phyloP scores from a whole-genome alignment of 2,113 vertebrate species.

The Alligator sinensis region DNA sequence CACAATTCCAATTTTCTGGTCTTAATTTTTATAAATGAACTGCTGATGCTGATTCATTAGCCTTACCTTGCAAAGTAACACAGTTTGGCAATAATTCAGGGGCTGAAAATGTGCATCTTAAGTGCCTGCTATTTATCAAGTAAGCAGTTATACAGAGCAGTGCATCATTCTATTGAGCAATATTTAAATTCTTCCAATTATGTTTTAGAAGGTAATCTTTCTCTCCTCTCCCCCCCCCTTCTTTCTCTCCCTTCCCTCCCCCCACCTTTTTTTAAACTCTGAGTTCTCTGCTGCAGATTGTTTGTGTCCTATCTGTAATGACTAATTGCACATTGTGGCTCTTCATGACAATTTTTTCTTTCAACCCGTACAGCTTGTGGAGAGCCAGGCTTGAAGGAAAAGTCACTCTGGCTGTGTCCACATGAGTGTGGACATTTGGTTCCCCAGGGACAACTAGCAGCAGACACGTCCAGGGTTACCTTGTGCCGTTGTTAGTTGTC shows the following conservation, averaged over 20 bases:
- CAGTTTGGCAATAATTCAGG: conserved; percentile 49
- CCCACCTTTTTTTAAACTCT: neutral
- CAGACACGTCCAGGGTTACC: too few relatives aligned
- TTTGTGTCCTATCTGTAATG: neutral
- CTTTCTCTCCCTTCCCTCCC: neutral
- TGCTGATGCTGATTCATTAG: conserved; percentile 2
- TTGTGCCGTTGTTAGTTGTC: too few relatives aligned
- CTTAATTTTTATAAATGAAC: conserved; percentile 62
- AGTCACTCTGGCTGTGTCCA: neutral
- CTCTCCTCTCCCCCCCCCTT: neutral
- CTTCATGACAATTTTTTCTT: neutral
- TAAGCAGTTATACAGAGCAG: neutral
- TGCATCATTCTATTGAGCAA: conserved; percentile 2
- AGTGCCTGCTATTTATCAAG: conserved; percentile 55
- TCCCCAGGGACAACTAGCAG: too few relatives aligned
- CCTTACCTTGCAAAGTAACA: conserved; percentile 46
- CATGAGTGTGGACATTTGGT: too few relatives aligned
- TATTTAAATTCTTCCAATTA: conserved; percentile 37
- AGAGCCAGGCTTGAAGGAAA: neutral
- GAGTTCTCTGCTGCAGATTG: neutral
- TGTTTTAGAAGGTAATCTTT: neutral
- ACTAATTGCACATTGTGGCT: neutral
- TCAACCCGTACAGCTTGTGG: neutral
- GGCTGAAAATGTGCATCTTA: conserved; percentile 46
- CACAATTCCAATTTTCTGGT: conserved; percentile 46